Conservation (phyloP, 2,797 vertebrate species). For the Jordanella pulchra region DNA sequence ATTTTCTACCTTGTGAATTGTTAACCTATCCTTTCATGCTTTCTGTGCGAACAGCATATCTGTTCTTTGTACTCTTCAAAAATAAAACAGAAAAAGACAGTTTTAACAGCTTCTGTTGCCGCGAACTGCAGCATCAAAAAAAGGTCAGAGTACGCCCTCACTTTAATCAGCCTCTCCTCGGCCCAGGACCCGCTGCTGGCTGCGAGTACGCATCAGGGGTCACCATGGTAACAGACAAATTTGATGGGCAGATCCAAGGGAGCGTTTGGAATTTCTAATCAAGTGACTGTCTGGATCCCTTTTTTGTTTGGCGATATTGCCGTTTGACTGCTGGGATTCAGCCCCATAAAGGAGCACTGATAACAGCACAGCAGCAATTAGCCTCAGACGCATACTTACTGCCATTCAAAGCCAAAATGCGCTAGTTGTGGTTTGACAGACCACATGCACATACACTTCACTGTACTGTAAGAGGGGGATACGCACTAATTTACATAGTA, state of each 20-base stretch:
- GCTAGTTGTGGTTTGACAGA: constrained; percentile 31
- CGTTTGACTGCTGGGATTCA: constrained; percentile 58
- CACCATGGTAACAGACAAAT: constrained; percentile 57
- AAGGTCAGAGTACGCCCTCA: constrained; percentile 37
- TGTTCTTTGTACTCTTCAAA: constrained; percentile 2
- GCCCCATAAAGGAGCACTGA: constrained; percentile 38
- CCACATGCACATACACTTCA: constrained; percentile 18
- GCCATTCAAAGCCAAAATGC: constrained; percentile 38
- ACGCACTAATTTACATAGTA: constrained; percentile 59
- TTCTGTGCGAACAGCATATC: neutral
- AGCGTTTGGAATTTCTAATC: constrained; percentile 70
- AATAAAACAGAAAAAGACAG: constrained; percentile 4
- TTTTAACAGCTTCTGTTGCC: constrained; percentile 10
- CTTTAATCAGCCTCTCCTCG: constrained; percentile 59
- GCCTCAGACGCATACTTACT: constrained; percentile 42
- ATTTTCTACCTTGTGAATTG: constrained; percentile 10
- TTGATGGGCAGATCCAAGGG: constrained; percentile 70
- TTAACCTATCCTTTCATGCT: constrained; percentile 1
- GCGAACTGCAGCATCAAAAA: constrained; percentile 23
- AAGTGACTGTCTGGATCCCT: constrained; percentile 59
- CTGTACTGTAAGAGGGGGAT: constrained; percentile 37
- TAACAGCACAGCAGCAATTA: constrained; percentile 56
- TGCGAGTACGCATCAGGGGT: constrained; percentile 46
- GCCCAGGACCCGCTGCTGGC: constrained; percentile 24
- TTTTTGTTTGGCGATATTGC: constrained; percentile 54